These are phyloP conservation scores for Ischnus inquisitorius DNA, from an alignment of 2,888 invertebrate species.

Conservation along the genomic window DNA sequence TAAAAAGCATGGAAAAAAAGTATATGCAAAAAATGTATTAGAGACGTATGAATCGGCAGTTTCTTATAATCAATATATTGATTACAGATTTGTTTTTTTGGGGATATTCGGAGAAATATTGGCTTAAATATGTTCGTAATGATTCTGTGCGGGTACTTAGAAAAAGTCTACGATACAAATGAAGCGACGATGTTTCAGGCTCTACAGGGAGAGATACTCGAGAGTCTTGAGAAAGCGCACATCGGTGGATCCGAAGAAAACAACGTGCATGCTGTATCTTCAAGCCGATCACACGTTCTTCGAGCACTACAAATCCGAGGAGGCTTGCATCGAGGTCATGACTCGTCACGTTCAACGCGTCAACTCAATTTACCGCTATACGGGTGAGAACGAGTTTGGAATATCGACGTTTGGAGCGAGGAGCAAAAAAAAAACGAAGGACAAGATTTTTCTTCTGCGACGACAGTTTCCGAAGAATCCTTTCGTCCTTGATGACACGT, in stretches of 20 bases:
- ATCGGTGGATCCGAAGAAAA: conserved; percentile 93
- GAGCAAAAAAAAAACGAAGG: neutral
- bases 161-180: neutral
- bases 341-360: conserved; percentile 96
- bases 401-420: neutral
- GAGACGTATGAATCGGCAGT: no score
- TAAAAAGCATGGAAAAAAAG: neutral
- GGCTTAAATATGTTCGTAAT: no score
- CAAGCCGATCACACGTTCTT: conserved; percentile 98
- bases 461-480: neutral
- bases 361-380: conserved; percentile 93
- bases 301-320: conserved; percentile 95
- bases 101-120: no score
- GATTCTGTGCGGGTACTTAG: no score
- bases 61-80: no score
- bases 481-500: neutral
- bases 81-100: no score
- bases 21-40: neutral
- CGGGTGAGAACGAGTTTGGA: conserved; percentile 87
- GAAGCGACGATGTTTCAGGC: conserved; percentile 62
- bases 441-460: neutral
- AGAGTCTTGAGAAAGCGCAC: conserved; percentile 85
- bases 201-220: conserved; percentile 76
- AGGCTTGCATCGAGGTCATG: conserved; percentile 97
- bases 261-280: conserved; percentile 96